A percentile compares a stretch with the other conserved stretches of the same genome.
These are phyloP conservation scores for Tenrec ecaudatus DNA, from an alignment of 2,113 vertebrate species.

Conservation along the genomic window DNA sequence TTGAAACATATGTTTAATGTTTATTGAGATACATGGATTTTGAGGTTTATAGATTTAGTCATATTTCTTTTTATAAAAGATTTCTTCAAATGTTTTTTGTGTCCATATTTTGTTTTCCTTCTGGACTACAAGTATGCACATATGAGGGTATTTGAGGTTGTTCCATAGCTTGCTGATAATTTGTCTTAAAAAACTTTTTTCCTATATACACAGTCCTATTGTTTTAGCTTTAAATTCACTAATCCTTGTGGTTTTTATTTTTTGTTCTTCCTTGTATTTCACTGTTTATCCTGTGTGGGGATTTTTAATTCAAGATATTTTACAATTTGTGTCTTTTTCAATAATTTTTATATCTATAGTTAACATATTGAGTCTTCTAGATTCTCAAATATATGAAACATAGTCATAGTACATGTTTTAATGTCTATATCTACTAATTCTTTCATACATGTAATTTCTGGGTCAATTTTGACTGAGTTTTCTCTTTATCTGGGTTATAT, in stretches of 20 bases:
- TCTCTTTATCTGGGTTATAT: conserved; percentile 16
- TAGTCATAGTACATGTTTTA: conserved; percentile 30
- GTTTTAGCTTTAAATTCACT: conserved; percentile 36
- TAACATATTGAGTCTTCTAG: neutral
- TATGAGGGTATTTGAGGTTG: neutral
- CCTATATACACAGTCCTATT: conserved; percentile 21
- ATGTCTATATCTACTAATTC: conserved; percentile 30
- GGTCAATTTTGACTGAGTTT: conserved; percentile 36
- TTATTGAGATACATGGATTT: neutral
- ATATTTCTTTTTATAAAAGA: conserved; percentile 5
- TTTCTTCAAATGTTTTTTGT: neutral
- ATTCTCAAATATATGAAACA: neutral
- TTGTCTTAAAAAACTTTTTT: conserved; percentile 1
- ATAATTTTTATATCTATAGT: conserved; percentile 23
- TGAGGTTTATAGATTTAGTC: conserved; percentile 42
- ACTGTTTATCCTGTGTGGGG: neutral
- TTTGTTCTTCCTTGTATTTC: neutral
- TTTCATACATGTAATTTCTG: conserved; percentile 36
- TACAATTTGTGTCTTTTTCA: neutral
- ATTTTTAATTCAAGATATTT: conserved; percentile 24
- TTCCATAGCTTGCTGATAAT: neutral
- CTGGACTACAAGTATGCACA: neutral
- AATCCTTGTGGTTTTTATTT: neutral
- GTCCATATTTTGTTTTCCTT: neutral
- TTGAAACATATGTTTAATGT: conserved; percentile 10